phyloP scores from a whole-genome alignment of 2,888 invertebrate genomes.

The Trissolcus brochymenae region DNA sequence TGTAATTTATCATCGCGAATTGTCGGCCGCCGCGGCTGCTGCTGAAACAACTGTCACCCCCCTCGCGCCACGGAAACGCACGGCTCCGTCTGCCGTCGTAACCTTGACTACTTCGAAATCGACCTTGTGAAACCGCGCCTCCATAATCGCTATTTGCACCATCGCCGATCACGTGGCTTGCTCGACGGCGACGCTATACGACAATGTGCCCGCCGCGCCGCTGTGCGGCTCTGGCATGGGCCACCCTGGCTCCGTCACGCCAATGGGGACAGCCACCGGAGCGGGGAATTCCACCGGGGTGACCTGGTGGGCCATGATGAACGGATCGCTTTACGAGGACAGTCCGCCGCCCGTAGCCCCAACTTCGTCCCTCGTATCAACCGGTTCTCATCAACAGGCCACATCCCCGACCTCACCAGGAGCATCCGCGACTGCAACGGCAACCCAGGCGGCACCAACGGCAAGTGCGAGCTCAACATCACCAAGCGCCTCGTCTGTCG shows the following conservation, averaged over 20 bases:
- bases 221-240: slow-evolving; percentile 77
- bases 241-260: slow-evolving; percentile 76
- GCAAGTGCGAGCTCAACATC: slow-evolving; percentile 84
- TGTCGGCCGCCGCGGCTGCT: slow-evolving; percentile 54
- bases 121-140: slow-evolving; percentile 67
- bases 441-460: slow-evolving; percentile 75
- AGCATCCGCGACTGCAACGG: slow-evolving; percentile 74
- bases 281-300: slow-evolving; percentile 90
- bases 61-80: slow-evolving; percentile 54
- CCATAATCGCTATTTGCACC: slow-evolving; percentile 80
- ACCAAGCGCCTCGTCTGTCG: slow-evolving; percentile 78
- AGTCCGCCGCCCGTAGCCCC: slow-evolving; percentile 78
- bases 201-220: slow-evolving; percentile 86
- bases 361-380: slow-evolving; percentile 75
- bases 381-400: slow-evolving; percentile 76
- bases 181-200: slow-evolving; percentile 90
- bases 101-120: slow-evolving; percentile 56
- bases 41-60: slow-evolving; percentile 56
- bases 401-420: slow-evolving; percentile 78
- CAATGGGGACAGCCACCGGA: slow-evolving; percentile 83
- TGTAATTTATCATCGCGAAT: slow-evolving; percentile 61
- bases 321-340: slow-evolving; percentile 88
- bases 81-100: slow-evolving; percentile 57
- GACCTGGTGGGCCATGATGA: slow-evolving; percentile 89
- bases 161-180: slow-evolving; percentile 87